Evolutionary conservation across 2,888 invertebrate genomes (phyloP).

Genomic region (Drosophila monieri): DNA sequence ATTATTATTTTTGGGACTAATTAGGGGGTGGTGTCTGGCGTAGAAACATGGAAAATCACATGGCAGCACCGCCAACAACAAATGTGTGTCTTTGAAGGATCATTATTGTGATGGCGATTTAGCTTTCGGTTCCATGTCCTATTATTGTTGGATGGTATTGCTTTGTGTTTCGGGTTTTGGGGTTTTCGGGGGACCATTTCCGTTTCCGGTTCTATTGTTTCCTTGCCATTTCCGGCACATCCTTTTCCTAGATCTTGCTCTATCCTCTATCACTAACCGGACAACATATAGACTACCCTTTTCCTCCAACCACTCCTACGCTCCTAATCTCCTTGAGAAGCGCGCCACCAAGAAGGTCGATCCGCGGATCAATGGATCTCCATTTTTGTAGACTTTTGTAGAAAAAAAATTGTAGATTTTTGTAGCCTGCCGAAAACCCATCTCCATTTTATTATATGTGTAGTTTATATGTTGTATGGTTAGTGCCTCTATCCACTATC

Average conservation of each 20-base stretch:
- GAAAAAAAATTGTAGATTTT: no score
- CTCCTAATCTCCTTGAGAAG: no score
- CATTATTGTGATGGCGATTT: background rate
- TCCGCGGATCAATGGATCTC: no score
- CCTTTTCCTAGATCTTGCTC: conserved; percentile 19
- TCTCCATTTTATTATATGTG: no score
- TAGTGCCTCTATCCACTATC: background rate
- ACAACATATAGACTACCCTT: no score
- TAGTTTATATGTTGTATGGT: no score
- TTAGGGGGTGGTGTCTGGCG: background rate
- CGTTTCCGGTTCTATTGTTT: conserved; percentile 13
- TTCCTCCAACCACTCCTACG: no score
- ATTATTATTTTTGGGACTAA: background rate
- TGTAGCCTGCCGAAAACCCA: no score
- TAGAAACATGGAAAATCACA: background rate
- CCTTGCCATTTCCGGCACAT: conserved; percentile 15
- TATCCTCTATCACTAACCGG: background rate
- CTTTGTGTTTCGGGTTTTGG: no score
- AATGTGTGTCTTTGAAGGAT: background rate
- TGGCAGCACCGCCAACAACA: background rate
- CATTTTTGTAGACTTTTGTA: no score
- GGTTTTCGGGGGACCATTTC: background rate
- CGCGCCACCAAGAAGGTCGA: no score
- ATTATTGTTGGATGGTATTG: conserved; percentile 1
- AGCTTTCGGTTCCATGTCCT: conserved; percentile 1